Conservation (phyloP, 2,888 invertebrate genomes). For the Merodon equestris region DNA sequence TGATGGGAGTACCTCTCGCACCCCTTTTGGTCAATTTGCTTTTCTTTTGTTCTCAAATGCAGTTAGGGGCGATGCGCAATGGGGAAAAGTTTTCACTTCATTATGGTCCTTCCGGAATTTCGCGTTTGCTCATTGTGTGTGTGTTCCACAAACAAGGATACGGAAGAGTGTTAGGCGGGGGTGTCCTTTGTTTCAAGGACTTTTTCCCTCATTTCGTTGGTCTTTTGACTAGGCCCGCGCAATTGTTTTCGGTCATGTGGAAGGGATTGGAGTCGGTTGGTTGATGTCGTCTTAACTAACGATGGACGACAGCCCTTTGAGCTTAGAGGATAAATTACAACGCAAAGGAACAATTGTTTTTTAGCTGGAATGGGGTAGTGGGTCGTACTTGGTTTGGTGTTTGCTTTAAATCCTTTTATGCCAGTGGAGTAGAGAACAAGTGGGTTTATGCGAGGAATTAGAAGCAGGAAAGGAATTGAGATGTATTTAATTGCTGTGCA, state of each 20-base stretch:
- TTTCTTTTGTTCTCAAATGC: slow-evolving; percentile 12
- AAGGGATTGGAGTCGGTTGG: slow-evolving; percentile 2
- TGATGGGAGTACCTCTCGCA: slow-evolving; percentile 21
- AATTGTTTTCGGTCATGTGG: slow-evolving; percentile 42
- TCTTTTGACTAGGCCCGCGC: slow-evolving; percentile 1
- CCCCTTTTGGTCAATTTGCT: neutral
- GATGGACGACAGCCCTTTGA: neutral
- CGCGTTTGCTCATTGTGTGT: too few relatives aligned
- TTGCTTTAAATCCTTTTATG: too few relatives aligned
- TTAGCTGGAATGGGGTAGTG: too few relatives aligned
- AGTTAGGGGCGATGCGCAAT: slow-evolving; percentile 21
- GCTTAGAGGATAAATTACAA: too few relatives aligned
- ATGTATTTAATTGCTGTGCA: too few relatives aligned
- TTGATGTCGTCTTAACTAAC: neutral
- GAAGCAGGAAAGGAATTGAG: too few relatives aligned
- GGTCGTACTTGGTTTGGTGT: too few relatives aligned
- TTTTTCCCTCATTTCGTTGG: neutral
- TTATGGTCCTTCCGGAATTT: slow-evolving; percentile 42
- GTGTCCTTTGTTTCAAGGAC: slow-evolving; percentile 22
- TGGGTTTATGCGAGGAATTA: too few relatives aligned
- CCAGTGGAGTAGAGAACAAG: too few relatives aligned
- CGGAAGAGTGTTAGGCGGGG: neutral
- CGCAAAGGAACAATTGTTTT: too few relatives aligned
- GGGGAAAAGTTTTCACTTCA: slow-evolving; percentile 45
- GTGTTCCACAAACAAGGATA: too few relatives aligned